Percentiles rank a stretch among this genome's conserved stretches.
phyloP scores from a whole-genome alignment of 2,888 invertebrate species.

The Eurois occulta region DNA sequence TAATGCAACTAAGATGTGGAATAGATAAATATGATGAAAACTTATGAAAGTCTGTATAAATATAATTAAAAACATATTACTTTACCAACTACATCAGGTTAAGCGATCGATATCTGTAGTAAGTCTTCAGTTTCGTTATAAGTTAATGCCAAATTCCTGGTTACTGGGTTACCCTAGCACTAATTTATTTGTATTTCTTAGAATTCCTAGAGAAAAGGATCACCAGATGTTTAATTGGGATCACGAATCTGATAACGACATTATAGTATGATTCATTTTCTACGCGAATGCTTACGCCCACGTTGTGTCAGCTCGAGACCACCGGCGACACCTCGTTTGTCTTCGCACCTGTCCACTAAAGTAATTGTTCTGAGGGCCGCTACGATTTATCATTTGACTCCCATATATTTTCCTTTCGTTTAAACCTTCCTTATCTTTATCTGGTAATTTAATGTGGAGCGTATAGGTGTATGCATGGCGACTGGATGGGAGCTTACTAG shows the following conservation, averaged over 20 bases:
- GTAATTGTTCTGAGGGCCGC: slow-evolving; percentile 7
- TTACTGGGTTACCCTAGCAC: not conserved
- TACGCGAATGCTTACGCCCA: not conserved
- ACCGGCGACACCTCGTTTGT: slow-evolving; percentile 27
- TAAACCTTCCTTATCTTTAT: too few relatives aligned
- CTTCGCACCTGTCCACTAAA: slow-evolving; percentile 14
- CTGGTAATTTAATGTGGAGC: too few relatives aligned
- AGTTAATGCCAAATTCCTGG: too few relatives aligned
- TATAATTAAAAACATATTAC: too few relatives aligned
- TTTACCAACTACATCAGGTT: too few relatives aligned
- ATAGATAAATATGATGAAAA: too few relatives aligned
- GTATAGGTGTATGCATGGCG: too few relatives aligned
- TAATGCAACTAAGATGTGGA: too few relatives aligned
- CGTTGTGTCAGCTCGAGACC: slow-evolving; percentile 4
- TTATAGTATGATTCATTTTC: slow-evolving; percentile 9
- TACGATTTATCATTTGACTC: not conserved
- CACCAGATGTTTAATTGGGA: not conserved
- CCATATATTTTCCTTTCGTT: not conserved
- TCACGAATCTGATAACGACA: slow-evolving; percentile 1
- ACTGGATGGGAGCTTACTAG: too few relatives aligned
- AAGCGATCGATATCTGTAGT: too few relatives aligned
- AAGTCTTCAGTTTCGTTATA: too few relatives aligned
- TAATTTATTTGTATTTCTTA: not conserved
- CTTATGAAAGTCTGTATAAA: too few relatives aligned
- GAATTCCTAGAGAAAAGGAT: not conserved